Percentiles rank a stretch among this genome's conserved stretches.
phyloP scores from a whole-genome alignment of 92 coral and sea anemone genomes.

The Bergia sp. region DNA sequence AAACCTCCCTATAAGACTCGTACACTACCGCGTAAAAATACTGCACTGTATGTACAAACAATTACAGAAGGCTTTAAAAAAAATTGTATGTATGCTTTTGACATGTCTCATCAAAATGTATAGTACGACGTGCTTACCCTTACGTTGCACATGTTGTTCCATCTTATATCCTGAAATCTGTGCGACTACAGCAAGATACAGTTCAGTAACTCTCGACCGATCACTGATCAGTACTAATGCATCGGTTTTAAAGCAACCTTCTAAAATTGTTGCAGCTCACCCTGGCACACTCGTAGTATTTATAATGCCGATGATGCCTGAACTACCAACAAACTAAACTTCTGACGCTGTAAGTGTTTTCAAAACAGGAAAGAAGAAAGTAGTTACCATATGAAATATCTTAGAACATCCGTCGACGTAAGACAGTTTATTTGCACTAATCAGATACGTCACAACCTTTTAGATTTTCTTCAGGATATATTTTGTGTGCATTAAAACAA shows the following conservation, averaged over 20 bases:
- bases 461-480: background rate
- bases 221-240: background rate
- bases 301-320: background rate
- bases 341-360: background rate
- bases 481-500: background rate
- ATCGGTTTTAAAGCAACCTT: background rate
- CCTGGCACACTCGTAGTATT: background rate
- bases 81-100: no score
- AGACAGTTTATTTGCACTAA: background rate
- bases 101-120: no score
- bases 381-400: background rate
- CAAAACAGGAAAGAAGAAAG: constrained; percentile 14
- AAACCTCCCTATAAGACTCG: no score
- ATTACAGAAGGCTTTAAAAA: no score
- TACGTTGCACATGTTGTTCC: background rate
- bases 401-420: background rate
- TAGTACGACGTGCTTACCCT: background rate
- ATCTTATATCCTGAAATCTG: background rate
- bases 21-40: no score
- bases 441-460: background rate
- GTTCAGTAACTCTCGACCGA: background rate
- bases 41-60: background rate
- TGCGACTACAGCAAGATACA: no score
- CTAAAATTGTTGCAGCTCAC: background rate
- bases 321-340: background rate